Conservation (phyloP, 2,888 invertebrate species). For the Asteroscopus sphinx region DNA sequence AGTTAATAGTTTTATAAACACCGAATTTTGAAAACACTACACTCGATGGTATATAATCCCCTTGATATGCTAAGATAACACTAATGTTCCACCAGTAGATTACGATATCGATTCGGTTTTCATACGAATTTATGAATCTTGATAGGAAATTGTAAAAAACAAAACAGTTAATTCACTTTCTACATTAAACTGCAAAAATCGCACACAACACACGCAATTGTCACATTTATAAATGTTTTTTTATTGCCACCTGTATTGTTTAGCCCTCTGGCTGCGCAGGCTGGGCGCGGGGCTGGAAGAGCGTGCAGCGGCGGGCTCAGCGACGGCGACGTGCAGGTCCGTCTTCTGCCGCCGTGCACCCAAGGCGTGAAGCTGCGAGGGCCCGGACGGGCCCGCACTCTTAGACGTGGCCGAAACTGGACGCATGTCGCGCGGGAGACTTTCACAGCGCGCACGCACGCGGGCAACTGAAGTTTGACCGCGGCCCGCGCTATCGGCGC, state of each 20-base stretch:
- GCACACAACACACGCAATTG: constrained; percentile 60
- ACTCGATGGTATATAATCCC: constrained; percentile 39
- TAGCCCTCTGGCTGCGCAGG: constrained; percentile 87
- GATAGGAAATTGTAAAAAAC: constrained; percentile 25
- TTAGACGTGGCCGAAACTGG: constrained; percentile 71
- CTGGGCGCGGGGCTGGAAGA: constrained; percentile 86
- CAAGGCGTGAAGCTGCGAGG: constrained; percentile 63
- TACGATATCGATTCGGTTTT: constrained; percentile 58
- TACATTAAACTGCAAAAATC: constrained; percentile 51
- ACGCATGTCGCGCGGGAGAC: constrained; percentile 84
- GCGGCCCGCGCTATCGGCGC: constrained; percentile 74
- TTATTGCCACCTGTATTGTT: constrained; percentile 85
- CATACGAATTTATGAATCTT: constrained; percentile 31
- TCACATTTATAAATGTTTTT: constrained; percentile 52
- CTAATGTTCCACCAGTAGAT: constrained; percentile 54
- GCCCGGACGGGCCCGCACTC: constrained; percentile 55
- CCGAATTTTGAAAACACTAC: constrained; percentile 39
- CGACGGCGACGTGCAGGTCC: constrained; percentile 86
- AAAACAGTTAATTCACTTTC: constrained; percentile 56
- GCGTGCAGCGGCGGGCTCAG: constrained; percentile 78
- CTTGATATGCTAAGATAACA: constrained; percentile 62
- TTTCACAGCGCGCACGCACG: constrained; percentile 88
- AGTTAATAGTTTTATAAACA: constrained; percentile 19
- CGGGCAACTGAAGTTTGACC: constrained; percentile 81
- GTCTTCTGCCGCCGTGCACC: constrained; percentile 91